Base-by-base conservation (phyloP, 2,113 vertebrate species). In the Gymnobelideus leadbeateri region DNA sequence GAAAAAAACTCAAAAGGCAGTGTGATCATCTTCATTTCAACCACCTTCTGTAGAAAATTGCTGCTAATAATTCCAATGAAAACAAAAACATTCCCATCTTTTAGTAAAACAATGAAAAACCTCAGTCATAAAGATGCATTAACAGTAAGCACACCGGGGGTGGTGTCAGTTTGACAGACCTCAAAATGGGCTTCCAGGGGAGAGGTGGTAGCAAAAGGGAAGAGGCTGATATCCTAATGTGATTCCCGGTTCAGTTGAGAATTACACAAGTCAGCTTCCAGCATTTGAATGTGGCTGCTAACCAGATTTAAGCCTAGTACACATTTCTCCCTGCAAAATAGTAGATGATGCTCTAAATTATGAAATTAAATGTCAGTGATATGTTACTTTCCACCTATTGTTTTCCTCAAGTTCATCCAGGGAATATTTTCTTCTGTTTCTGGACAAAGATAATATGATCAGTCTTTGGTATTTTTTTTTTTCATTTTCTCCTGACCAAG, bases 301-400 rank as follows among this genome's bases (percentile, higher is more conserved):
- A 43, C n/a, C n/a, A 84, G n/a, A 84, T 84, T 84, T 84, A 96
- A 96, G 94, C 92, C 93, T 94, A 95, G 91, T 54, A 97, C 3
- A 92, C 49, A 96, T 96, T 97, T 95, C 61, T 19, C 97, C 95
- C 52, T 96, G 91, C 89, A 93, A 98, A 98, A 96, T 89, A 97
- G 94, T 91, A 97, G 92, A 91, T 93, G 92, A 97, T 93, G 90
- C 89, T 97, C 94, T 97, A 94, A 93, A 91, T 94, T 96, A 97
- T 94, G 92, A 97, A 97, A 98, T 97, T 95, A 98, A 98, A 97
- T 0, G 10, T 77, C 96, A 54, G 95, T 51, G 95, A 98, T 95
- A 97, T 95, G 97, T 94, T 98, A 91, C 95, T 98, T 98, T 95
- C 89, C 96, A 96, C 96, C 95, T 89, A 97, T 95, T 95, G 94